Evolutionary conservation across 2,797 vertebrate species (phyloP).

Genomic region (Echiichthys vipera): DNA sequence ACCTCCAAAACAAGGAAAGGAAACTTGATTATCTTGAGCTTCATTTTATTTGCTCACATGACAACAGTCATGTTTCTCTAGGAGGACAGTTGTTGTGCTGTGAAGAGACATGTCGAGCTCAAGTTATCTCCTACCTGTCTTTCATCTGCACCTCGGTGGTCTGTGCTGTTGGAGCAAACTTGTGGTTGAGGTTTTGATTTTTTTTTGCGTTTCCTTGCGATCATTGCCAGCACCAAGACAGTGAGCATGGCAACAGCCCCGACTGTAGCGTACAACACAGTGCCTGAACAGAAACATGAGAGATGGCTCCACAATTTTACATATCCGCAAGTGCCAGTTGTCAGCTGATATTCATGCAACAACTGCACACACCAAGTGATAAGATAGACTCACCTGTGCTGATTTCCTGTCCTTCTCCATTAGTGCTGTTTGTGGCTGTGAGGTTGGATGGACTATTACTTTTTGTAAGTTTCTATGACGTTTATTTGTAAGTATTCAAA

Average conservation of each 20-base stretch:
- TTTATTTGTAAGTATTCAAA: neutral
- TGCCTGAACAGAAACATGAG: constrained; percentile 32
- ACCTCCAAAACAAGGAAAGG: constrained; percentile 31
- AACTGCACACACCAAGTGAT: neutral
- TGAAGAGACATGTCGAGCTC: neutral
- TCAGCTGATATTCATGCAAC: neutral
- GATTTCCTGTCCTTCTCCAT: neutral
- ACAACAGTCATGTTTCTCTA: neutral
- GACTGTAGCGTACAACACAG: neutral
- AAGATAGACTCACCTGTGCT: constrained; percentile 19
- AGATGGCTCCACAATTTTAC: neutral
- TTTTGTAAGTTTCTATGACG: neutral
- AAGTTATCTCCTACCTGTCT: constrained; percentile 37
- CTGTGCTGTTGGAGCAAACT: neutral
- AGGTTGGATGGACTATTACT: neutral
- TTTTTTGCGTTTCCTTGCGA: constrained; percentile 34
- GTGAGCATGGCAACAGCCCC: neutral
- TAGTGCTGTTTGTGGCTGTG: constrained; percentile 23
- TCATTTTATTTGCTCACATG: neutral
- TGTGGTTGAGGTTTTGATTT: constrained; percentile 17
- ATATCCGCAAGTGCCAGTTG: neutral
- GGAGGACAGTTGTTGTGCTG: neutral
- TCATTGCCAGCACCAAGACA: constrained; percentile 1
- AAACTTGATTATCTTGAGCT: neutral
- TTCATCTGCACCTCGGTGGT: neutral